phyloP scores from a whole-genome alignment of 2,113 vertebrate species.

The Neolamprologus ventralis region DNA sequence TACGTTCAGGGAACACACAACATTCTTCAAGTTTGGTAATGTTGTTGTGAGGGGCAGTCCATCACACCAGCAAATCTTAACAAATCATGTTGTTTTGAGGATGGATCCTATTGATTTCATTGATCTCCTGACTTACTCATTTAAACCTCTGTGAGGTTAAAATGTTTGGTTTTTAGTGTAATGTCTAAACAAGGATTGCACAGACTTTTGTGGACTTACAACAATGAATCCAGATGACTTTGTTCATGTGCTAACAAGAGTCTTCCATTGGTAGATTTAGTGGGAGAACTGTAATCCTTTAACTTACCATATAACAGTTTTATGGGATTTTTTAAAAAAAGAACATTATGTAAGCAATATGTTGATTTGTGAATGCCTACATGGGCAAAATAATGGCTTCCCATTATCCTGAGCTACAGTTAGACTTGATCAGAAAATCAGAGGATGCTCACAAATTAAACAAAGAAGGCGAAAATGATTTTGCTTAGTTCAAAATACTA shows the following conservation, averaged over 20 bases:
- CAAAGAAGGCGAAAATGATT: not conserved
- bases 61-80: not conserved
- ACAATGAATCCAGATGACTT: not conserved
- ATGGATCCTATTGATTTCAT: not conserved
- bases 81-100: not conserved
- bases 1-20: not conserved
- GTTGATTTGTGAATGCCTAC: not conserved
- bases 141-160: not conserved
- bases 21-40: not conserved
- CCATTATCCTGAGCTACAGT: not conserved
- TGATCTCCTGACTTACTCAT: not conserved
- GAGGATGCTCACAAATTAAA: not conserved
- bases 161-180: not conserved
- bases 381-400: not conserved
- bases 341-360: not conserved
- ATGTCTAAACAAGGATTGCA: not conserved
- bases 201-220: not conserved
- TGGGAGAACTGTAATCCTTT: not conserved
- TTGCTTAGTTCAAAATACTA: not conserved
- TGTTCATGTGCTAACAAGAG: not conserved
- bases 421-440: not conserved
- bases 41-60: not conserved
- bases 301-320: not conserved
- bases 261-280: not conserved
- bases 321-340: not conserved